Evolutionary conservation across 1,140 invertebrate genomes (phyloP), one percentile per base, ranked within the genome.

Genomic region (Drosophila sucinea): DNA sequence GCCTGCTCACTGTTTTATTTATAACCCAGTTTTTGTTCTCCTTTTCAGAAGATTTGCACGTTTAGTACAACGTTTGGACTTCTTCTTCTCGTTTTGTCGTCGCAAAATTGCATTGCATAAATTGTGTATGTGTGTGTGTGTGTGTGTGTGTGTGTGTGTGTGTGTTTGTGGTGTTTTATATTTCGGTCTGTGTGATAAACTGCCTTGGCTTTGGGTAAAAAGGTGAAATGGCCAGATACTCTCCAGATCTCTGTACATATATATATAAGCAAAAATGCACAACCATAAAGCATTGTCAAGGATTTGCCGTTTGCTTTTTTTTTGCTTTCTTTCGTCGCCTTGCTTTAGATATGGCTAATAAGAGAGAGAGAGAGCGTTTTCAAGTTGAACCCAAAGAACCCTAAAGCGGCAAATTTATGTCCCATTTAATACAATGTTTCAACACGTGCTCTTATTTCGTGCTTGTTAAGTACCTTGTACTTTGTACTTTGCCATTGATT

Each of bases 41-140:
- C 60, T 29, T 57, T 41, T 17, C n/a, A 60, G 41, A 65, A 32
- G 47, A 51, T 54, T 35, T 54, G 55, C 32, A 38, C 44, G 35
- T 61, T 69, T 60, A 69, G 67, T 62, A 41, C 35, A 17, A n/a
- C 25, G 41, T 56, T 66, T 68, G 35, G 64, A 47, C 29, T 69
- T 70, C 61, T 68, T 60, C 33, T 4, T 11, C 17, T 40, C 32
- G 17, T 54, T 35, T 23, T 62, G 35, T 60, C 51, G 70, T 57
- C 65, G 54, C 65, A 55, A 80, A 83, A 87, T 84, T 85, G 67
- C 75, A 89, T 60, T 71, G 73, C 78, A 83, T 83, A 87, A 79
- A 84, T 79, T 84, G 72, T 25, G 29, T 51, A 11, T 17, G 40
- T 41, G n/a, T 41, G 7, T 11, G 1, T 7, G 4, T 17, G 8